These are phyloP conservation scores for Glandiceps talaboti DNA, from an alignment of 53 echinoderm and acorn worm genomes.

Conservation along the genomic window DNA sequence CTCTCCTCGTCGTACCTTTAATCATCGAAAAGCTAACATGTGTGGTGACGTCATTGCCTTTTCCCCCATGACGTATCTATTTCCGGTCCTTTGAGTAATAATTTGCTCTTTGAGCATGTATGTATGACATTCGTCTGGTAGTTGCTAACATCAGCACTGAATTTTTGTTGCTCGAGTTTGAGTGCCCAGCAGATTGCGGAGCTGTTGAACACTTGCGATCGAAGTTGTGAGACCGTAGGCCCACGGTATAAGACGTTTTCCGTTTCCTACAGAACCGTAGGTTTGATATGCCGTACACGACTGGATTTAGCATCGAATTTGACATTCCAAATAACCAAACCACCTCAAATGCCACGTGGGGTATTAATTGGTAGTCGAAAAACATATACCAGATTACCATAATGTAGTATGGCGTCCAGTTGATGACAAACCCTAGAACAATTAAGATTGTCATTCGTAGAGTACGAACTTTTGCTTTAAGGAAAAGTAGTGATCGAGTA, in stretches of 20 bases:
- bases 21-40: no score
- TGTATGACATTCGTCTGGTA: background rate
- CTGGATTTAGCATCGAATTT: background rate
- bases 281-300: background rate
- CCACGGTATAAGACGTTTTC: background rate
- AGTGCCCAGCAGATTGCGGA: background rate
- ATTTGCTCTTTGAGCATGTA: background rate
- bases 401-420: slow-evolving; percentile 80
- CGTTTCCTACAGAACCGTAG: background rate
- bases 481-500: slow-evolving; percentile 75
- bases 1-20: no score
- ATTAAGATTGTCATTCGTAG: slow-evolving; percentile 83
- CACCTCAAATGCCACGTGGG: background rate
- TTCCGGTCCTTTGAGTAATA: background rate
- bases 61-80: no score
- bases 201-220: background rate
- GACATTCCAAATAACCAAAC: background rate
- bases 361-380: slow-evolving; percentile 1
- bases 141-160: background rate
- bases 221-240: background rate
- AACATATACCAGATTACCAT: slow-evolving; percentile 39
- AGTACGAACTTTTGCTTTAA: slow-evolving; percentile 89
- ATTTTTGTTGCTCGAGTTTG: background rate
- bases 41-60: no score
- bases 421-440: slow-evolving; percentile 69